Conservation (phyloP, 2,113 vertebrate genomes). For the Lophius piscatorius region DNA sequence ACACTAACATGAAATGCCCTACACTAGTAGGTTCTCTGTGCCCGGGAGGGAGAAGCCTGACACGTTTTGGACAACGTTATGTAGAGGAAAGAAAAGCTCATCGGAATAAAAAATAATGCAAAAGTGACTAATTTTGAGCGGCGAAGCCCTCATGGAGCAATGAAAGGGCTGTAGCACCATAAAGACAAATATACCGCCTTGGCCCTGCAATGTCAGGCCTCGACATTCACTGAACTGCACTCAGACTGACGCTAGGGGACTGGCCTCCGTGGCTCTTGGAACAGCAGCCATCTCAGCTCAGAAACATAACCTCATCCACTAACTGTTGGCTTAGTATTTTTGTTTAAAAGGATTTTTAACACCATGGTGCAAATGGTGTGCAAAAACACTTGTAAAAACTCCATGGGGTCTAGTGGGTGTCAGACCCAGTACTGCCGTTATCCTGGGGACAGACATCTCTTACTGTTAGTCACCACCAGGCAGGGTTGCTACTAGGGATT, state of each 20-base stretch:
- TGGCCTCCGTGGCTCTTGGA: conserved; percentile 39
- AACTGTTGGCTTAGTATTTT: conserved; percentile 27
- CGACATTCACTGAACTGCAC: conserved; percentile 62
- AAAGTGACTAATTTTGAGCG: conserved; percentile 70
- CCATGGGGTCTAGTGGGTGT: conserved; percentile 1
- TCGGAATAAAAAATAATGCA: conserved; percentile 63
- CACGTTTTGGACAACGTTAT: conserved; percentile 57
- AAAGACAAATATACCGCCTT: conserved; percentile 74
- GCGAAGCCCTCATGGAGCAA: conserved; percentile 58
- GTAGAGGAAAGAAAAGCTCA: conserved; percentile 53
- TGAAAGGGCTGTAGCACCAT: conserved; percentile 81
- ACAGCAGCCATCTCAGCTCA: conserved; percentile 52
- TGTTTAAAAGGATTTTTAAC: conserved; percentile 31
- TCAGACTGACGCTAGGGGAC: conserved; percentile 55
- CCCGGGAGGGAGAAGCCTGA: conserved; percentile 61
- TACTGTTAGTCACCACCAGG: conserved; percentile 17
- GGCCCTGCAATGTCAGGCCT: conserved; percentile 60
- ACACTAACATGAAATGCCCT: conserved; percentile 77
- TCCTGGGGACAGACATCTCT: conserved; percentile 15
- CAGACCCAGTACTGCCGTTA: conserved; percentile 38
- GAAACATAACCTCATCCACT: conserved; percentile 40
- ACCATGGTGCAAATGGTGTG: conserved; percentile 61
- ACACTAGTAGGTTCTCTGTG: conserved; percentile 55
- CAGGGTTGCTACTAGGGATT: conserved; percentile 34
- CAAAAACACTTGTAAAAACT: conserved; percentile 62